Evolutionary conservation across 2,113 vertebrate species (phyloP), one percentile per base, ranked within the genome.

Genomic region (Pipa parva): DNA sequence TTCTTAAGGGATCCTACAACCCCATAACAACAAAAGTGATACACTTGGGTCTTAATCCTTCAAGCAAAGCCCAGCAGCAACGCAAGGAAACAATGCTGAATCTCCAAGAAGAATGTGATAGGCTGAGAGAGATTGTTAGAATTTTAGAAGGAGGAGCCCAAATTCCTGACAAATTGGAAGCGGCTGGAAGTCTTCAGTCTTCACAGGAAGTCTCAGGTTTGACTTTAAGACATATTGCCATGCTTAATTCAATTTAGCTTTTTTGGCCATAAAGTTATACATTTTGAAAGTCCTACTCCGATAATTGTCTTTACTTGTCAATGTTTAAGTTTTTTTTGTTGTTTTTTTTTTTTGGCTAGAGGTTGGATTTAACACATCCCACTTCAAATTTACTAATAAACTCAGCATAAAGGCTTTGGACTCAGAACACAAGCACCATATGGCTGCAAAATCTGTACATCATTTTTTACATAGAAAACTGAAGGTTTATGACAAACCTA

Each of bases 21-120:
- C 91, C 91, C 25, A 83, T 88, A 61, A 92, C 79, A 72, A 95
- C 91, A 72, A 89, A 90, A 71, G 91, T 99, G 49, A 73, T 99
- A 31, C 94, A 98, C 73, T 72, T 99, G 62, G 91, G 87, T 61
- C 78, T 93, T 87, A 99, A 98, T 80, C 96, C 96, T 0, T 77
- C 87, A 0, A 78, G 84, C 17, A 39, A 81, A 74, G 95, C 93
- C 37, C 89, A 89, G 83, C 91, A 93, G 74, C 87, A 92, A 74
- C 90, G 84, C 2, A 86, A 77, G 4, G 88, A 93, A 65, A 92
- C 93, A 58, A 80, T 82, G 39, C 87, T 86, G 45, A 79, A 76
- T 37, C 89, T 98, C 24, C 87, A 76, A 64, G 87, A 91, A 52
- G 95, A 94, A 73, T 95, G 90, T 0, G 84, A 77, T 1, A 84